Evolutionary conservation across 1,140 invertebrate species (phyloP), one percentile per base, ranked within the genome.

Genomic region (Rhopalosiphum padi): DNA sequence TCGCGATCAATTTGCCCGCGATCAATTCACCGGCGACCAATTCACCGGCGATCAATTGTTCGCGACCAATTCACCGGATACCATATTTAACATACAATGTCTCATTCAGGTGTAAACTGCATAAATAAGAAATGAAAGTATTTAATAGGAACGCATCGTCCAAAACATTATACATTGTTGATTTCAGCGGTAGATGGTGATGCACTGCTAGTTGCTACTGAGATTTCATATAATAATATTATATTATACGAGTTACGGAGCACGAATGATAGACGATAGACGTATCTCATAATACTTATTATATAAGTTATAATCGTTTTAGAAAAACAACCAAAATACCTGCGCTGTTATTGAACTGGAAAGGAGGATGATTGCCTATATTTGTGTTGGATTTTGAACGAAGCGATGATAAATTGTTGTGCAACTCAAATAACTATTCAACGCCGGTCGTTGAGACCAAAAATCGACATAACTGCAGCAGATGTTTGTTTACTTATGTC

Each of bases 351-450:
- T n/a, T 18, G 15, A 7, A n/a, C 11, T 18, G 30, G 15, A 77
- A 68, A 77, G 30, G n/a, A 77, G n/a, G 30, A 35, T 3, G 60
- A 15, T 77, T 77, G 15, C 15, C 30, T 77, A 77, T 77, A 77
- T 77, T n/a, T n/a, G 2, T 77, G 60, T 77, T 77, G 60, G n/a
- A 77, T 18, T 77, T 77, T 18, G 30, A n/a, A n/a, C 15, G 60
- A n/a, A 77, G 60, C 30, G 60, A 77, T 77, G 60, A 77, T 77
- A 77, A 77, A 77, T 77, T 18, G 15, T 77, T 23, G 60, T 77
- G n/a, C 60, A n/a, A 77, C n/a, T 68, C 60, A 77, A 77, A 77
- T 77, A 77, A 77, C 60, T n/a, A 77, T 77, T 77, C 60, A 77
- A 18, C 60, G n/a, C n/a, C 15, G n/a, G 30, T n/a, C 30, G 30